Evolutionary conservation across 2,797 vertebrate species (phyloP).

Genomic region (Setipinna tenuifilis): DNA sequence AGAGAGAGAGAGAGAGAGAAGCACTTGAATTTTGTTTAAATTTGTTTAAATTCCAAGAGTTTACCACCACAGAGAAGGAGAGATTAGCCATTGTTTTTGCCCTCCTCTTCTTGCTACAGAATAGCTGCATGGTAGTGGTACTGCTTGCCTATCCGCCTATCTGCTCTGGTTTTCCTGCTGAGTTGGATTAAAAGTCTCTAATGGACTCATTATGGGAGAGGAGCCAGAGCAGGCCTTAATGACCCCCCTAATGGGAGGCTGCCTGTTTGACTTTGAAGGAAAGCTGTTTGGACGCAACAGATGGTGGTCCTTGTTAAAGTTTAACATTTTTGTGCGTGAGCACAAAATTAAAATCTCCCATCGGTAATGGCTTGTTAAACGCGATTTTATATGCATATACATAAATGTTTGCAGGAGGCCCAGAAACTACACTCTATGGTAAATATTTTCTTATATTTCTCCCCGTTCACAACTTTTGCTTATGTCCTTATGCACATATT

Average conservation of each 20-base stretch:
- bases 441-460: no score
- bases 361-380: neutral
- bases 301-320: slow-evolving; percentile 33
- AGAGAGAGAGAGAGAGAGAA: slow-evolving; percentile 15
- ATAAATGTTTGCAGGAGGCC: neutral
- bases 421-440: no score
- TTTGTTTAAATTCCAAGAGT: neutral
- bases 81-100: slow-evolving; percentile 38
- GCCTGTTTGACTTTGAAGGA: slow-evolving; percentile 38
- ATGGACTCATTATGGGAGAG: slow-evolving; percentile 47
- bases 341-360: neutral
- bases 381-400: neutral
- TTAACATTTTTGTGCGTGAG: neutral
- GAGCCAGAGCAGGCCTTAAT: slow-evolving; percentile 37
- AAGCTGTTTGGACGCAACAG: slow-evolving; percentile 44
- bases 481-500: no score
- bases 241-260: slow-evolving; percentile 42
- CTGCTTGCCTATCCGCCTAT: no score
- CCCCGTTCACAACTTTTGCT: no score
- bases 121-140: slow-evolving; percentile 41
- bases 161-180: slow-evolving; percentile 48
- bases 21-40: neutral
- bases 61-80: slow-evolving; percentile 21
- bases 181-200: slow-evolving; percentile 53
- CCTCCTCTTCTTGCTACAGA: slow-evolving; percentile 8